Evolutionary conservation across 2,797 vertebrate species (phyloP), one percentile per base, ranked within the genome.

Genomic region (Xerus rutilus): DNA sequence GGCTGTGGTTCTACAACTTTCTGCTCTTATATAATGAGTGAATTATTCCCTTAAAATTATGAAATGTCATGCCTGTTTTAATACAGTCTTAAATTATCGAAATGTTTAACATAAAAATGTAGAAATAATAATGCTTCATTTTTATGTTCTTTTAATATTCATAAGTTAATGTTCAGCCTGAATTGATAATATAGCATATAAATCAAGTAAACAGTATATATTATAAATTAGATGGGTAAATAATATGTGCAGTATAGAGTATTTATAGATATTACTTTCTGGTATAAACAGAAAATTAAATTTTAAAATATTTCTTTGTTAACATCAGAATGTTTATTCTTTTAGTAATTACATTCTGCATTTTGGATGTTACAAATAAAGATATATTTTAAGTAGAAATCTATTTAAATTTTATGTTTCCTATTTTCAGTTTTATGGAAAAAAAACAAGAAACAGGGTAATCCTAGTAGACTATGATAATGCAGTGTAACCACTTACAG

Each of bases 101-200:
- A 70, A 72, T 85, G 21, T 30, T 92, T 89, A 96, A 94, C 67
- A 74, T 17, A 17, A 97, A 79, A 43, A 12, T 79, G 1, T 90
- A 62, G 45, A 21, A 43, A 86, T 92, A 94, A 52, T 83, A 57
- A 82, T 73, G 17, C 21, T 96, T 93, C 77, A 7, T 57, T 57
- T 95, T 95, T 86, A 59, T 87, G 14, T 45, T 76, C 39, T 85
- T 82, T 97, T 89, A 92, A 84, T 70, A 9, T 67, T 86, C 94
- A 14, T 6, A 88, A 52, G 2, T 87, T 54, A 92, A 77, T 78
- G 81, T 7, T 81, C 12, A 47, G 81, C 2, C 45, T 62, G 95
- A 21, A 14, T 15, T 3, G 93, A 39, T 0, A 77, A 77, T 28
- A 62, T 87, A 30, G 20, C 7, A 39, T 57, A 70, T 28, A 87